Conservation (phyloP, 2,113 vertebrate genomes). For the Gracilinanus agilis region DNA sequence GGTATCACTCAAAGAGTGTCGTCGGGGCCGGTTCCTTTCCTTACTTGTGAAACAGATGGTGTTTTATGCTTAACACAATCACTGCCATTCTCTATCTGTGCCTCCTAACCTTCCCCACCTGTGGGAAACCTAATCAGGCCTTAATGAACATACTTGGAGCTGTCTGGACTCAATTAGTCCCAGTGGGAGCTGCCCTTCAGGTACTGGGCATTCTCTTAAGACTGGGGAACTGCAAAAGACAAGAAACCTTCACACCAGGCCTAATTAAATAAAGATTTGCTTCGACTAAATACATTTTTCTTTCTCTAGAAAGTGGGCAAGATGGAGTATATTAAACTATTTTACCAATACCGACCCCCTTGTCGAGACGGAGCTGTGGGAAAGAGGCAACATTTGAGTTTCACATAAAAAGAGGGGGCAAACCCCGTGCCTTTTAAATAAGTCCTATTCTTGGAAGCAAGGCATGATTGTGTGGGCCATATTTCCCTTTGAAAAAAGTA, state of each 20-base stretch:
- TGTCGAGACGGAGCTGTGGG: background rate
- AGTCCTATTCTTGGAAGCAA: background rate
- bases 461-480: background rate
- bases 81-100: constrained; percentile 92
- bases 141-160: constrained; percentile 95
- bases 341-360: constrained; percentile 56
- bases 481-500: background rate
- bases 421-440: background rate
- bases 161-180: constrained; percentile 97
- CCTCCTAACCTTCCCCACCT: constrained; percentile 94
- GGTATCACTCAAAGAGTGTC: constrained; percentile 69
- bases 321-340: constrained; percentile 25
- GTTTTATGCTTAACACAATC: constrained; percentile 95
- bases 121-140: constrained; percentile 92
- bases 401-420: background rate
- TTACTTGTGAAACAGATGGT: constrained; percentile 91
- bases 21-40: constrained; percentile 66
- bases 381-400: background rate
- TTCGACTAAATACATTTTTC: constrained; percentile 66
- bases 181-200: constrained; percentile 93
- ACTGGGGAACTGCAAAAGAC: constrained; percentile 79
- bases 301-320: constrained; percentile 65
- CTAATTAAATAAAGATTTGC: constrained; percentile 86
- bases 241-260: constrained; percentile 83
- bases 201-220: constrained; percentile 84